Evolutionary conservation across 2,113 vertebrate genomes (phyloP).

Genomic region (Tupaia chinensis): DNA sequence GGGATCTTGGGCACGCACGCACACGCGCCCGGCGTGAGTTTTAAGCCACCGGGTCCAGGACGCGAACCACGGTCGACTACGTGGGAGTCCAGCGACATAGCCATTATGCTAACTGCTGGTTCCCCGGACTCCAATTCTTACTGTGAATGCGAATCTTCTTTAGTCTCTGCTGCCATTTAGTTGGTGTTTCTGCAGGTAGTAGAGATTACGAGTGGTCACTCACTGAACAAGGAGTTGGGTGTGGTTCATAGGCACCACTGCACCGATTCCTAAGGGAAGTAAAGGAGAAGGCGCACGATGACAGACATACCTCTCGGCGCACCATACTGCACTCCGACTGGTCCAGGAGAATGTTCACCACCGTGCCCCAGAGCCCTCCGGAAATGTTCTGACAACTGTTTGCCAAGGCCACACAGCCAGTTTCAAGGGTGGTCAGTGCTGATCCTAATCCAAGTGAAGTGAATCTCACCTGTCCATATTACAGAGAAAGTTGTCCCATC

Average conservation of each 20-base stretch:
- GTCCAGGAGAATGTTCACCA: constrained; percentile 96
- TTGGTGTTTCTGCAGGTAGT: background rate
- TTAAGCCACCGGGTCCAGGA: too few relatives aligned
- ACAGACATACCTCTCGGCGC: constrained; percentile 93
- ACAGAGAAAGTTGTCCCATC: background rate
- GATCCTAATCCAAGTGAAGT: constrained; percentile 95
- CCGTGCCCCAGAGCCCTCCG: constrained; percentile 96
- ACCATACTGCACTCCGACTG: constrained; percentile 96
- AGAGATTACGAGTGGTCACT: background rate
- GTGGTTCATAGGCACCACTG: background rate
- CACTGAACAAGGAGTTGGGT: background rate
- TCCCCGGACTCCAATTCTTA: too few relatives aligned
- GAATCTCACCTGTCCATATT: constrained; percentile 92
- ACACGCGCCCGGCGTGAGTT: too few relatives aligned
- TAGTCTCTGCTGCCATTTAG: background rate
- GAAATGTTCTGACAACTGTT: constrained; percentile 98
- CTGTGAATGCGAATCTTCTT: background rate
- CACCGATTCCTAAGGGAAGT: background rate
- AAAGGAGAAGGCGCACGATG: background rate
- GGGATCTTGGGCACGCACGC: too few relatives aligned
- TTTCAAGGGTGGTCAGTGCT: constrained; percentile 92
- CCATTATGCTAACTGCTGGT: too few relatives aligned
- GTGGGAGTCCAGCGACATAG: too few relatives aligned
- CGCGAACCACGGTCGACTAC: too few relatives aligned
- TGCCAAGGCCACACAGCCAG: constrained; percentile 93